These are phyloP conservation scores for Triplophysa yarkandensis DNA, from an alignment of 2,797 vertebrate species.

Conservation along the genomic window DNA sequence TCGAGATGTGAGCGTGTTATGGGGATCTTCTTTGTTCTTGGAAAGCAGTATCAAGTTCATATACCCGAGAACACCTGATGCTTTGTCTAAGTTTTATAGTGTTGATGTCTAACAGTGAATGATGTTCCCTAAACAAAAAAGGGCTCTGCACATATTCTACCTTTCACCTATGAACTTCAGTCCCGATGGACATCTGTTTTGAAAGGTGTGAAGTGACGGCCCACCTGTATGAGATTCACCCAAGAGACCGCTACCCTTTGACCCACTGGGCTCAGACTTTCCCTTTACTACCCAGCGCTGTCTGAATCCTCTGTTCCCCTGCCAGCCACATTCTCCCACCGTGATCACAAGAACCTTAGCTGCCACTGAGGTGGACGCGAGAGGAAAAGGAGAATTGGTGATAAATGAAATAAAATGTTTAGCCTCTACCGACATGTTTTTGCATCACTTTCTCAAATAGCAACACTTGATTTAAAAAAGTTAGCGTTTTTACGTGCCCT, in stretches of 20 bases:
- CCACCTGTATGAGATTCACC: conserved; percentile 48
- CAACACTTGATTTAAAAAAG: conserved; percentile 15
- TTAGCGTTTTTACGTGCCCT: conserved; percentile 38
- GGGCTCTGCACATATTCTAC: conserved; percentile 38
- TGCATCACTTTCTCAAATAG: conserved; percentile 49
- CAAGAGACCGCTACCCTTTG: conserved; percentile 38
- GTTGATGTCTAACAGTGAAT: conserved; percentile 32
- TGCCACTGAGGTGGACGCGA: conserved; percentile 3
- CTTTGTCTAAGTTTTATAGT: conserved; percentile 32
- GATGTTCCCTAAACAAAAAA: conserved; percentile 43
- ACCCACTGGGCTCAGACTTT: conserved; percentile 42
- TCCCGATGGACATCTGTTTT: conserved; percentile 29
- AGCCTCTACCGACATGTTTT: conserved; percentile 44
- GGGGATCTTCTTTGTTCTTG: conserved; percentile 17
- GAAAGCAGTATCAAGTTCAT: conserved; percentile 25
- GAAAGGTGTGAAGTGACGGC: conserved; percentile 46
- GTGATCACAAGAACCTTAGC: conserved; percentile 30
- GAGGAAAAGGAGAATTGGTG: conserved; percentile 47
- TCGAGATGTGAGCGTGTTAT: conserved; percentile 1
- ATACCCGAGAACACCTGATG: conserved; percentile 37
- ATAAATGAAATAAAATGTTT: conserved; percentile 53
- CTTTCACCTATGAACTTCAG: conserved; percentile 36
- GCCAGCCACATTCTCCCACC: conserved; percentile 41
- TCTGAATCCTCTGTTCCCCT: conserved; percentile 42
- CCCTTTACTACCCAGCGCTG: conserved; percentile 29